Evolutionary conservation across 30 jellyfish, hydroid and myxozoan genomes (phyloP), one percentile per base, ranked within the genome.

Genomic region (Aurelia aurita): DNA sequence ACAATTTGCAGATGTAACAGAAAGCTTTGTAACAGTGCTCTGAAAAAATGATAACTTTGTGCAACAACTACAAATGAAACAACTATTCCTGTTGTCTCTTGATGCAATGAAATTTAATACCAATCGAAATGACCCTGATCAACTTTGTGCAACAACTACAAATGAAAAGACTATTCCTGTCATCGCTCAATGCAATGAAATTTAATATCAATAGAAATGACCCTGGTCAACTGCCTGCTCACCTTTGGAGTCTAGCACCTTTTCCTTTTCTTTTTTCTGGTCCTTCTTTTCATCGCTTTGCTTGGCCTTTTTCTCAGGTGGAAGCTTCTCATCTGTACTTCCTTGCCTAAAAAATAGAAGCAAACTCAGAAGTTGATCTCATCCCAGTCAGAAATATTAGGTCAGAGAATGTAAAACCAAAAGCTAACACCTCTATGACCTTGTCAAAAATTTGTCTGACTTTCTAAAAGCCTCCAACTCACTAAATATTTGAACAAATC

Each of bases 241-340:
- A 61, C 79, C 70, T 45, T 77, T 77, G 14, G 79, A 31, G 19
- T 77, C 89, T 39, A 69, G 65, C 25, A 43, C 54, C 53, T 23
- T 65, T 6, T 43, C 70, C 34, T 63, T 65, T 6, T 43, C 70
- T 20, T 63, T 78, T 9, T 23, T 58, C 23, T 77, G 89, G 20
- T 77, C 51, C 16, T 39, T 39, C 16, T 39, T 77, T 2, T 61
- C 90, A 22, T 81, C 91, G 23, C 14, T n/a, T 35, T 68, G 85
- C 51, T 81, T 81, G n/a, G 58, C 10, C 57, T 81, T 81, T 70
- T 81, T 81, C 46, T 81, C 91, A 28, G 91, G 91, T 43, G 91
- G 90, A 3, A 82, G 90, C 58, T 68, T 81, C 18, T 81, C 91
- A 11, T 81, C 91, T 14, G 71, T 44, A 49, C 91, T 81, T 4